These are phyloP conservation scores for Sitophilus oryzae DNA, from an alignment of 1,140 invertebrate species.

Conservation along the genomic window DNA sequence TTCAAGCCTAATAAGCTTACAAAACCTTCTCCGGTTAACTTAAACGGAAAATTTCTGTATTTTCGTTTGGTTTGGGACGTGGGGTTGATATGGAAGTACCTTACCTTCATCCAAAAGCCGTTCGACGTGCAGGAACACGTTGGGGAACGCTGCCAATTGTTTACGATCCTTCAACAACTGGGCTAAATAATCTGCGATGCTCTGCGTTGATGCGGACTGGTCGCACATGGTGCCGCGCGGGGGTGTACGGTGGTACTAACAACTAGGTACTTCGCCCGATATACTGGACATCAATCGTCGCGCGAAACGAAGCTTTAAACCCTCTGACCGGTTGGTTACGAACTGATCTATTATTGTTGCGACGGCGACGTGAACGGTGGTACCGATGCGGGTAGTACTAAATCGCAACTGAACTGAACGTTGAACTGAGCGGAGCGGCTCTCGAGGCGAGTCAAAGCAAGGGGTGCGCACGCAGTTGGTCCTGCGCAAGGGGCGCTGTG, in stretches of 20 bases:
- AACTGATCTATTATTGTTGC: background rate
- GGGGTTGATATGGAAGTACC: no score
- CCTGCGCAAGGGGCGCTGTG: no score
- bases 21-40: background rate
- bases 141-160: constrained; percentile 97
- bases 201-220: constrained; percentile 77
- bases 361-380: no score
- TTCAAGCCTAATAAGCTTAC: no score
- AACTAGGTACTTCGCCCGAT: no score
- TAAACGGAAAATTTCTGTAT: no score
- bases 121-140: constrained; percentile 99
- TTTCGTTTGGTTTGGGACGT: no score
- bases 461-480: no score
- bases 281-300: constrained; percentile 11
- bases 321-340: background rate
- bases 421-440: no score
- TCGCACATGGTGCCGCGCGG: constrained; percentile 49
- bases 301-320: constrained; percentile 7
- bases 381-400: no score
- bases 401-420: no score
- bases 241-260: background rate
- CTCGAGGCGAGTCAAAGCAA: no score
- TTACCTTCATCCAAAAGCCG: constrained; percentile 98
- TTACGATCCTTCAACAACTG: constrained; percentile 99
- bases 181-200: constrained; percentile 98